These are phyloP conservation scores for Silurus meridionalis DNA, from an alignment of 2,113 vertebrate species.

Conservation along the genomic window DNA sequence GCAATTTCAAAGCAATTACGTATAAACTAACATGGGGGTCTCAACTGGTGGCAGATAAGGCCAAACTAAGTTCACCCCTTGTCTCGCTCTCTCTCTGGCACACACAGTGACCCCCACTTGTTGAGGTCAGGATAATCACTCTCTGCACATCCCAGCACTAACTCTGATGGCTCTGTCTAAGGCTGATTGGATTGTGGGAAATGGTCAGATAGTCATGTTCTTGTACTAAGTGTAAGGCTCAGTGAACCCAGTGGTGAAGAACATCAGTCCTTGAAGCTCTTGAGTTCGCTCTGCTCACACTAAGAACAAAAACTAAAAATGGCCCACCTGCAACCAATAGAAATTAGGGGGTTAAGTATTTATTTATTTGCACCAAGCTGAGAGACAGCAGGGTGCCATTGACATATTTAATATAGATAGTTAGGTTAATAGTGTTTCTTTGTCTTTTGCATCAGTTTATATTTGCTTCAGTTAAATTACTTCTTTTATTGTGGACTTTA, in stretches of 20 bases:
- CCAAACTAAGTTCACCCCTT: slow-evolving; percentile 54
- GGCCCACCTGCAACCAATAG: background rate
- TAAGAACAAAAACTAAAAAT: background rate
- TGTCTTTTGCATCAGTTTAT: background rate
- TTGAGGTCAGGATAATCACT: slow-evolving; percentile 60
- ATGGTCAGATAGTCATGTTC: slow-evolving; percentile 1
- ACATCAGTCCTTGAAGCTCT: slow-evolving; percentile 19
- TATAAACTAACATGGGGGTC: slow-evolving; percentile 58
- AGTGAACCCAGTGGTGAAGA: slow-evolving; percentile 11
- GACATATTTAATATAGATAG: background rate
- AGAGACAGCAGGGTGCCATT: background rate
- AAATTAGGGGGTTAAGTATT: background rate
- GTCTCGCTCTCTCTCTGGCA: slow-evolving; percentile 41
- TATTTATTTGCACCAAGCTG: background rate
- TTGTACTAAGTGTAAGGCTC: background rate
- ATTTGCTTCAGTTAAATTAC: background rate
- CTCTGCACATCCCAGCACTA: slow-evolving; percentile 39
- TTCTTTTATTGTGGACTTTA: background rate
- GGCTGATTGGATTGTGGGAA: slow-evolving; percentile 39
- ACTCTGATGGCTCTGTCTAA: slow-evolving; percentile 35
- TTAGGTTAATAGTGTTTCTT: background rate
- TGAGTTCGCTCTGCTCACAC: background rate
- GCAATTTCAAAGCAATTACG: slow-evolving; percentile 64
- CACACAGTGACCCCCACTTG: slow-evolving; percentile 38
- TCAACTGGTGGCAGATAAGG: slow-evolving; percentile 52